These are phyloP conservation scores for Calyptommatus sinebrachiatus DNA, from an alignment of 2,113 vertebrate genomes.

Conservation along the genomic window DNA sequence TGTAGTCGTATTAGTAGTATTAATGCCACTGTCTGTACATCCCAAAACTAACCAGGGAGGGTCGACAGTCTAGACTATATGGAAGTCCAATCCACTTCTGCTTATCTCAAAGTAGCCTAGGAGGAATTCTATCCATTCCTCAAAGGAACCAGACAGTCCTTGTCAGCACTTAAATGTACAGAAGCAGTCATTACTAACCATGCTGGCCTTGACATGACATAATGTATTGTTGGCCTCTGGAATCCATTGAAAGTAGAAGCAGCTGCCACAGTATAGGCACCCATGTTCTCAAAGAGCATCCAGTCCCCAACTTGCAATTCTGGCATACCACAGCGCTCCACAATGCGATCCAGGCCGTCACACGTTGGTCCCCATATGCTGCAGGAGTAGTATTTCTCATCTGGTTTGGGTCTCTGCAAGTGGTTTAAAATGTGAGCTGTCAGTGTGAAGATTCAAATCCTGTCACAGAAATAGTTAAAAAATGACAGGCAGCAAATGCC, in stretches of 20 bases:
- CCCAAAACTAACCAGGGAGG: no score
- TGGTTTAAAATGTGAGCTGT: background rate
- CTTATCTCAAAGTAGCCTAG: background rate
- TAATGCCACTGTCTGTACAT: background rate
- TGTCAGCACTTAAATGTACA: background rate
- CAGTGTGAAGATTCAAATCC: background rate
- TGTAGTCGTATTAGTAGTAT: background rate
- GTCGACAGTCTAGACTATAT: background rate
- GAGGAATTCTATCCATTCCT: no score
- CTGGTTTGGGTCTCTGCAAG: slow-evolving; percentile 86
- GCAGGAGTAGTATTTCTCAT: slow-evolving; percentile 86
- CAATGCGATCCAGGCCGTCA: slow-evolving; percentile 92
- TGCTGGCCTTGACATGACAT: slow-evolving; percentile 86
- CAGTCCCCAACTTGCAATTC: slow-evolving; percentile 94
- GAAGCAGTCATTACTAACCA: slow-evolving; percentile 78
- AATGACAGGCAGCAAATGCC: background rate
- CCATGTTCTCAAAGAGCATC: slow-evolving; percentile 97
- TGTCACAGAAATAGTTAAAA: background rate
- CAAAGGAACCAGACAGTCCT: no score
- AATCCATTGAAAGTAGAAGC: slow-evolving; percentile 98
- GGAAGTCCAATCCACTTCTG: background rate
- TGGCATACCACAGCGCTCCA: slow-evolving; percentile 85
- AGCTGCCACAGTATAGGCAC: slow-evolving; percentile 93
- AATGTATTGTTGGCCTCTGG: slow-evolving; percentile 88
- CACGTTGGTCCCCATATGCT: slow-evolving; percentile 98